Evolutionary conservation across 2,888 invertebrate genomes (phyloP).

Genomic region (Leistus spinibarbis): DNA sequence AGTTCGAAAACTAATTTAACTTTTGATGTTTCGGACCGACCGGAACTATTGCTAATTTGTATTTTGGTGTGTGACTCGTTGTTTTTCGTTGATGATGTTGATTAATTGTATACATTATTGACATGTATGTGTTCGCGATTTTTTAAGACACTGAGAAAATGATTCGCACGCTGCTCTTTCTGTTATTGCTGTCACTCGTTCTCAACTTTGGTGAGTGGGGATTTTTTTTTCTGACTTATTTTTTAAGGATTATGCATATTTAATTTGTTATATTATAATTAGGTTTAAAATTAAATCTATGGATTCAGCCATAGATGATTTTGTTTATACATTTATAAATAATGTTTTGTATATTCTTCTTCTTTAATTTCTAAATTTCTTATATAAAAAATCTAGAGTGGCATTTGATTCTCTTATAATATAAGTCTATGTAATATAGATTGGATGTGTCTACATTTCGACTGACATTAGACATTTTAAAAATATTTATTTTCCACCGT

Average conservation of each 20-base stretch:
- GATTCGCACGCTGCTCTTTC: constrained; percentile 23
- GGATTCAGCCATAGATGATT: too few relatives aligned
- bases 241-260: neutral
- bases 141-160: constrained; percentile 16
- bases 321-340: too few relatives aligned
- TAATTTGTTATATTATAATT: too few relatives aligned
- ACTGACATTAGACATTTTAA: too few relatives aligned
- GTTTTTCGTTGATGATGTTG: neutral
- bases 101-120: neutral
- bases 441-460: too few relatives aligned
- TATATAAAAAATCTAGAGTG: too few relatives aligned
- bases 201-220: constrained; percentile 25
- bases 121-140: neutral
- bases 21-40: constrained; percentile 7
- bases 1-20: constrained; percentile 34
- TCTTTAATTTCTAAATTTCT: too few relatives aligned
- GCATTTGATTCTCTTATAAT: too few relatives aligned
- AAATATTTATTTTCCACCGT: too few relatives aligned
- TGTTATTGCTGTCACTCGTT: constrained; percentile 23
- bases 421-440: too few relatives aligned
- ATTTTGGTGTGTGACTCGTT: neutral
- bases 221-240: neutral
- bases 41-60: neutral
- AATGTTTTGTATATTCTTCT: too few relatives aligned
- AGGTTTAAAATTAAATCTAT: too few relatives aligned